Evolutionary conservation across 1,140 invertebrate genomes (phyloP), one percentile per base, ranked within the genome.

Genomic region (Pseudomyrmex cubaensis): DNA sequence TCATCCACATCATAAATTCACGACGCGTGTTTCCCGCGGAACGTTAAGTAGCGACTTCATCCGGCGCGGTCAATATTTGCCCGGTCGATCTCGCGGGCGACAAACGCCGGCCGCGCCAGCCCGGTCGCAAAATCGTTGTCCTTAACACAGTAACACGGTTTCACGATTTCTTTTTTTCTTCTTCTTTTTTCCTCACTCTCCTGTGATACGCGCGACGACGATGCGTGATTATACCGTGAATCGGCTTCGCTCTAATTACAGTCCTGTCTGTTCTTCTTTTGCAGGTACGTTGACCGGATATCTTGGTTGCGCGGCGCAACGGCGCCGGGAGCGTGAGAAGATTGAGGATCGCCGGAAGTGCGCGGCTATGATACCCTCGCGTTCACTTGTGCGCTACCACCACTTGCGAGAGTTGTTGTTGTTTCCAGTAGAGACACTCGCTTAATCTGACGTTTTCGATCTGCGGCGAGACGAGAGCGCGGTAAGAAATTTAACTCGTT

Each of bases 261-360:
- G 57, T 66, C 22, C 77, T 48, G 25, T 85, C 48, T 69, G 48
- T 59, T 87, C 66, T 84, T 87, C 74, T 83, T 74, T 89, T 88
- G 17, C 85, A 90, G 88, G 88, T 90, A 90, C 83, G 88, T 89
- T 90, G 80, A 85, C 86, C 86, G 78, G 70, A 84, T 63, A 52
- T 57, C 50, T 12, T 17, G 35, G 17, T n/a, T 22, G 56, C 54
- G 76, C 64, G 13, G 66, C 48, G 66, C 48, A 56, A 75, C 52
- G 85, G 66, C 80, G 67, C 63, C 61, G n/a, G 73, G 57, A n/a
- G 56, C 85, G 88, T 90, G 85, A 90, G 88, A 90, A 83, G 74
- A 88, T 73, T 57, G 35, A 57, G 17, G 25, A 48, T 84, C 83
- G 78, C 85, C 86, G 87, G 86, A 89, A 90, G 72, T 83, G 62